phyloP scores from a whole-genome alignment of 2,888 invertebrate species.

The Zaprionus bogoriensis region DNA sequence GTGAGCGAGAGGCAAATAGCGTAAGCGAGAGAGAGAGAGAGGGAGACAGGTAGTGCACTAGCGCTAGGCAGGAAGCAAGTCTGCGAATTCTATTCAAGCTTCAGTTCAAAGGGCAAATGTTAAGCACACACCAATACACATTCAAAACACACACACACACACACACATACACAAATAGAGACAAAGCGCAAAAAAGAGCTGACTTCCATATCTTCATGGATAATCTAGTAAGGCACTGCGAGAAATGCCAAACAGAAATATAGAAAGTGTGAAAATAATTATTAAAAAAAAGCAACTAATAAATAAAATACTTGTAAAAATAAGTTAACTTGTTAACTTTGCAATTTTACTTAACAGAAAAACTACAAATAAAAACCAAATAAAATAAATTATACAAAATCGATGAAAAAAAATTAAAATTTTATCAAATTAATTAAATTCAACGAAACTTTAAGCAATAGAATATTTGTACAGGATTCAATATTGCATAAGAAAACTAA shows the following conservation, averaged over 20 bases:
- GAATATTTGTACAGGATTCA: too few relatives aligned
- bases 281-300: too few relatives aligned
- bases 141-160: neutral
- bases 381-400: too few relatives aligned
- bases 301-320: too few relatives aligned
- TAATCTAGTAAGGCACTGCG: slow-evolving; percentile 16
- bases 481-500: too few relatives aligned
- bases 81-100: slow-evolving; percentile 43
- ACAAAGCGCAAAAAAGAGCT: slow-evolving; percentile 1
- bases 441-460: too few relatives aligned
- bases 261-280: neutral
- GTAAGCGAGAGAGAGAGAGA: neutral
- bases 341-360: too few relatives aligned
- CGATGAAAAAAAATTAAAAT: too few relatives aligned
- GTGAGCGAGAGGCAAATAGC: neutral
- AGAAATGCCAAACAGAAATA: neutral
- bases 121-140: slow-evolving; percentile 42
- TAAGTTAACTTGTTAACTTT: too few relatives aligned
- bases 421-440: too few relatives aligned
- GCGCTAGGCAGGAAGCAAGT: slow-evolving; percentile 20
- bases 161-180: neutral
- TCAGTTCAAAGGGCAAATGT: slow-evolving; percentile 57
- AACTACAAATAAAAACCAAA: too few relatives aligned
- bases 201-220: slow-evolving; percentile 9
- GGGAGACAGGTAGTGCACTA: neutral